Base-by-base conservation (phyloP, 2,797 vertebrate genomes). In the Euphonia xanthogaster region DNA sequence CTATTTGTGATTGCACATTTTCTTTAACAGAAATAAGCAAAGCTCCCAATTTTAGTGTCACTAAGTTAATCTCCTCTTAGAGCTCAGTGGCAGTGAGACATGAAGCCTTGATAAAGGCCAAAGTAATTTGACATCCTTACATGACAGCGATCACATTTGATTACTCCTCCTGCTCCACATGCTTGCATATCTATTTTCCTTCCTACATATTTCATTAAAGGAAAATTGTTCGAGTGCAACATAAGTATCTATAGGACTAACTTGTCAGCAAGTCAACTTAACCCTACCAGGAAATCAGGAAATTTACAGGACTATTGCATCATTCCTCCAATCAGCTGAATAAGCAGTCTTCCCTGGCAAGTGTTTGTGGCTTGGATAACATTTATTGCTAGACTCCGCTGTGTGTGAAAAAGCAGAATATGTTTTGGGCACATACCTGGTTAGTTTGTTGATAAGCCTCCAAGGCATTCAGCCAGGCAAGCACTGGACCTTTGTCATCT, bases 401-500 rank as follows among this genome's bases (percentile, higher is more conserved):
- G 8, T 31, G 24, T 22, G 30, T 31, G 63, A 44, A 58, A 74
- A 62, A 67, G n/a, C 15, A 87, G 44, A 60, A n/a, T 9, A 71
- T 5, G 8, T 60, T 80, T 50, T 8, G 17, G 54, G 17, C 5
- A 25, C 39, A 48, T 96, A 99, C 99, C 98, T 99, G 98, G 44
- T 98, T 95, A 23, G 98, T 98, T 97, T 99, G 98, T 97, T 99
- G 99, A 97, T 99, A 98, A 37, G 99, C 99, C 87, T 99, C 99
- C 28, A 99, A 98, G 75, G 98, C 98, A 75, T 99, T 99, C 51
- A 99, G 97, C 99, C 99, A 99, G 88, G 99, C 99, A 60, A 99
- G 98, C 78, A 99, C 99, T 0, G 99, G 99, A 39, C 99, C 99
- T 97, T 99, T 99, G 95, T 99, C 99, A 80, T 99, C 99, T 5